Conservation (phyloP, 2,113 vertebrate species). For the Antechinus flavipes region DNA sequence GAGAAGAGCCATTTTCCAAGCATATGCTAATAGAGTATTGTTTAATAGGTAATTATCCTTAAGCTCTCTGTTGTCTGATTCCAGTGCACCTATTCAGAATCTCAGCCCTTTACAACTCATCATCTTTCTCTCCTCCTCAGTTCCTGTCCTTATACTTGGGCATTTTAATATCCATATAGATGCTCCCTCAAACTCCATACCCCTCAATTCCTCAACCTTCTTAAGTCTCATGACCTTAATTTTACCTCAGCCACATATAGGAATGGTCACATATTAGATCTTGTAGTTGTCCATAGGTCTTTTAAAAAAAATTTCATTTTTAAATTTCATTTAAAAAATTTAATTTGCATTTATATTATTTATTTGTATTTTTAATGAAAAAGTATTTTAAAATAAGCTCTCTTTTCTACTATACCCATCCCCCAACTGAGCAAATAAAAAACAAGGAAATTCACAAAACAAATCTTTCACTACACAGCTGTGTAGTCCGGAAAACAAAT, state of each 20-base stretch:
- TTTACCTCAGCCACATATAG: neutral
- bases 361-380: neutral
- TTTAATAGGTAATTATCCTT: too few relatives aligned
- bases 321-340: neutral
- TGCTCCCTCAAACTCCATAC: neutral
- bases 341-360: neutral
- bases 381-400: neutral
- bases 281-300: neutral
- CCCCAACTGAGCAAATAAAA: neutral
- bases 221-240: neutral
- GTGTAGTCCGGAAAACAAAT: neutral
- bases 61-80: too few relatives aligned
- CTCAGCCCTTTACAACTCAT: neutral
- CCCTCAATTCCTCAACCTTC: neutral
- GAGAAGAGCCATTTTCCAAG: too few relatives aligned
- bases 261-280: neutral
- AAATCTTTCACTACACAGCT: neutral
- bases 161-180: neutral
- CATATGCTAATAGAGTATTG: too few relatives aligned
- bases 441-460: neutral
- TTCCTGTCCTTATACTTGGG: neutral
- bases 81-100: too few relatives aligned
- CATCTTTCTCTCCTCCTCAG: neutral
- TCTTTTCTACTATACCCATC: neutral
- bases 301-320: neutral